These are phyloP conservation scores for Ailurus styani DNA, from an alignment of 2,113 vertebrate species.

Conservation along the genomic window DNA sequence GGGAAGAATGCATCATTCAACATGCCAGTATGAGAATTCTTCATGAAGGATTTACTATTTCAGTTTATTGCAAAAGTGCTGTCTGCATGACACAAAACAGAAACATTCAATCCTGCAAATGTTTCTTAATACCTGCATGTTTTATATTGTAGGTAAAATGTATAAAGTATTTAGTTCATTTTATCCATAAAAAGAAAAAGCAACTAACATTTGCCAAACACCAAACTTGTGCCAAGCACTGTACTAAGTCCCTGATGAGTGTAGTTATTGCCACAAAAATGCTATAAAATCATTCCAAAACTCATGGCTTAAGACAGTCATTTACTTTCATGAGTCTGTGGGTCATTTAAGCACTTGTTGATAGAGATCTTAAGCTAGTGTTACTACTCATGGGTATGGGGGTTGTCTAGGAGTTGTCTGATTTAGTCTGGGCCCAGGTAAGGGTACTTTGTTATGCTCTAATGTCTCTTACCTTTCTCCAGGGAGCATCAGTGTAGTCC, in stretches of 20 bases:
- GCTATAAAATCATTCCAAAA: background rate
- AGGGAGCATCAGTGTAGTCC: background rate
- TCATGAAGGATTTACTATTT: slow-evolving; percentile 4
- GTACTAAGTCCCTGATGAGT: background rate
- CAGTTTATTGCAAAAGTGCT: background rate
- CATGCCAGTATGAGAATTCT: background rate
- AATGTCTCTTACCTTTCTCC: background rate
- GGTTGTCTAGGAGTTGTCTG: background rate
- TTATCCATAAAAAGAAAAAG: background rate
- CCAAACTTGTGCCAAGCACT: background rate
- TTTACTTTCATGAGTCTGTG: background rate
- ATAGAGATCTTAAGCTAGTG: background rate
- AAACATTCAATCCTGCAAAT: slow-evolving; percentile 26
- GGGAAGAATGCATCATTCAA: slow-evolving; percentile 18
- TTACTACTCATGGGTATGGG: background rate
- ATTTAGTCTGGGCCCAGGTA: background rate
- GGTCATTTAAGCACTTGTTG: background rate
- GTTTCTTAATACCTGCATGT: background rate
- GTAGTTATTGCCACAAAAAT: background rate
- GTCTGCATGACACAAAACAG: background rate
- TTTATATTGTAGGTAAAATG: background rate
- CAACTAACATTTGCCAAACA: background rate
- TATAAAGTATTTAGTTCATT: background rate
- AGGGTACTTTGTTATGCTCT: background rate
- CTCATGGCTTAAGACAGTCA: background rate